Evolutionary conservation across 2,888 invertebrate genomes (phyloP).

Genomic region (Netelia virgata): DNA sequence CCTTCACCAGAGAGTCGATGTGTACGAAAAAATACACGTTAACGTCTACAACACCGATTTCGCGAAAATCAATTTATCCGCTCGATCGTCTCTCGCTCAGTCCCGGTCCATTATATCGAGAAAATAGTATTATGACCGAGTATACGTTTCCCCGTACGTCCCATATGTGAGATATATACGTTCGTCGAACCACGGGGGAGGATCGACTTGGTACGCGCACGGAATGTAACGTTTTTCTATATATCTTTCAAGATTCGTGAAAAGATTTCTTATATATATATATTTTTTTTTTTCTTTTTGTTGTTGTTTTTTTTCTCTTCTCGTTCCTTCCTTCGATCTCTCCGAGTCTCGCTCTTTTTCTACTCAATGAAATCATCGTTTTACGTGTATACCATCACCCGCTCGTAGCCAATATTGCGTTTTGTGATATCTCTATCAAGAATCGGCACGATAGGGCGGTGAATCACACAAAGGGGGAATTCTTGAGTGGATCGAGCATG

Average conservation of each 20-base stretch:
- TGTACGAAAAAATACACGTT: slow-evolving; percentile 9
- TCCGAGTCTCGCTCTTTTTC: neutral
- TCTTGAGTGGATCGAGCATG: slow-evolving; percentile 17
- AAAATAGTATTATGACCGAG: slow-evolving; percentile 34
- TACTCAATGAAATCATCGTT: slow-evolving; percentile 22
- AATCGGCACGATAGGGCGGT: slow-evolving; percentile 21
- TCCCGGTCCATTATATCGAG: slow-evolving; percentile 42
- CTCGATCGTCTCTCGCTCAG: slow-evolving; percentile 19
- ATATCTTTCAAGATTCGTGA: slow-evolving; percentile 10
- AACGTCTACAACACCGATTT: slow-evolving; percentile 11
- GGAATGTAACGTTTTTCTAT: slow-evolving; percentile 47
- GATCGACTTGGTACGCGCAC: neutral
- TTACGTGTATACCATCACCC: neutral
- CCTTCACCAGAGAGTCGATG: neutral
- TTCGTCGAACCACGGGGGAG: slow-evolving; percentile 23
- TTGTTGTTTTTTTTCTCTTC: neutral
- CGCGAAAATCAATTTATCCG: slow-evolving; percentile 58
- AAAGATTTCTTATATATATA: slow-evolving; percentile 5
- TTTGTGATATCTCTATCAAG: slow-evolving; percentile 40
- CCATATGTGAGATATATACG: slow-evolving; percentile 13
- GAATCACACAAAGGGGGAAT: slow-evolving; percentile 39
- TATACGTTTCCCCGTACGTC: neutral
- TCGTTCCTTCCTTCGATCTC: neutral
- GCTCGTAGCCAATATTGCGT: neutral
- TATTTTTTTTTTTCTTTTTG: neutral